Conservation (phyloP, 1,140 invertebrate species). For the Nilaparvata lugens region DNA sequence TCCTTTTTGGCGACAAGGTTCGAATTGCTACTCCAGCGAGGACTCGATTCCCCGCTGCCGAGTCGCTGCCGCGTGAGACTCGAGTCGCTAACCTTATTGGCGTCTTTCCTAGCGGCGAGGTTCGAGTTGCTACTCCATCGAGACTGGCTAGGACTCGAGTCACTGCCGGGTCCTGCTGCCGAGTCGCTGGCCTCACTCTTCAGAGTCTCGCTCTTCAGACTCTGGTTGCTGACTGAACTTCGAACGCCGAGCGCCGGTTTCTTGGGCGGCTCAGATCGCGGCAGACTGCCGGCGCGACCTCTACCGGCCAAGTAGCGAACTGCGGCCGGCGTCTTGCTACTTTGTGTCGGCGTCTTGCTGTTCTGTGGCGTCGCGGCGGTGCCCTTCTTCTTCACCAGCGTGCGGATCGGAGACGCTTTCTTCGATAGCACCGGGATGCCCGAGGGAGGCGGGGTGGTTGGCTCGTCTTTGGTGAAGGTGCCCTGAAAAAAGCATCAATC, state of each 20-base stretch:
- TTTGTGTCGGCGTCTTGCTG: conserved; percentile 25
- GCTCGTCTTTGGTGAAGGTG: conserved; percentile 29
- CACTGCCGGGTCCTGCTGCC: conserved; percentile 26
- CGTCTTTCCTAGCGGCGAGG: too few species aligned
- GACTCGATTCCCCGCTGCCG: conserved; percentile 12
- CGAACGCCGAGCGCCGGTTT: conserved; percentile 20
- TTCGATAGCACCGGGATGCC: conserved; percentile 21
- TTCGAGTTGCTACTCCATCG: background rate
- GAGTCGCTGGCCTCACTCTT: conserved; percentile 23
- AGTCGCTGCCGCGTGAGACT: conserved; percentile 25
- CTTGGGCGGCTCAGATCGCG: conserved; percentile 11
- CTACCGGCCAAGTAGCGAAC: conserved; percentile 19
- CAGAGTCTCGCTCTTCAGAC: conserved; percentile 33
- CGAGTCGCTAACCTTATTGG: conserved; percentile 24
- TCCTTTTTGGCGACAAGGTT: conserved; percentile 53
- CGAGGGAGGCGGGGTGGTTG: conserved; percentile 18
- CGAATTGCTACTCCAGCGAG: conserved; percentile 41
- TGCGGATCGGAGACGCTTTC: conserved; percentile 15
- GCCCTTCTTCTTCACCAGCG: conserved; percentile 13
- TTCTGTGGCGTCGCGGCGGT: conserved; percentile 16
- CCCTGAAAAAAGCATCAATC: conserved; percentile 15
- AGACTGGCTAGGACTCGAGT: conserved; percentile 20
- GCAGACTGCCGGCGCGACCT: conserved; percentile 21
- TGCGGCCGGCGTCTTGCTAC: conserved; percentile 20
- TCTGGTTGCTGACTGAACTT: conserved; percentile 37